phyloP scores from a whole-genome alignment of 2,888 invertebrate genomes.

The Ommatoiulus sabulosus region DNA sequence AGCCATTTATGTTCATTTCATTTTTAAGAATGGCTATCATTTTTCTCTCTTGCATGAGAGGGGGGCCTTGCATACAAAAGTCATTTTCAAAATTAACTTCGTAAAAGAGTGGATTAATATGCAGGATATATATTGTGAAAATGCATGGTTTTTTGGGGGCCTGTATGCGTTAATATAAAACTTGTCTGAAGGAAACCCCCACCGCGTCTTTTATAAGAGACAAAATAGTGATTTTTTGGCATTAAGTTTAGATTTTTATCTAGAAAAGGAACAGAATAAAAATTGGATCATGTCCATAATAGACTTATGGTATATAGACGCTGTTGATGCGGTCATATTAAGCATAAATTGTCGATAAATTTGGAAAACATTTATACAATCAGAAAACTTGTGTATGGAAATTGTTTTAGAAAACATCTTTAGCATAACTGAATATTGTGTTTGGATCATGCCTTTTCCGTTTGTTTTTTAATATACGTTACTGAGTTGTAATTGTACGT shows the following conservation, averaged over 20 bases:
- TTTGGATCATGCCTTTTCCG: too few species aligned
- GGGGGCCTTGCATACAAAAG: background rate
- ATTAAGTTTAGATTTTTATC: background rate
- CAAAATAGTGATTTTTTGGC: background rate
- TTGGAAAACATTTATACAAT: too few species aligned
- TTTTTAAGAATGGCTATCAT: slow-evolving; percentile 17
- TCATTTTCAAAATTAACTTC: slow-evolving; percentile 16
- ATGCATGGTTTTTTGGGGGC: background rate
- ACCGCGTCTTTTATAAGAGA: slow-evolving; percentile 6
- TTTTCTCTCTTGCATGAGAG: background rate
- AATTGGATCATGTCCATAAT: background rate
- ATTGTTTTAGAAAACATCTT: too few species aligned
- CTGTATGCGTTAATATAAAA: background rate
- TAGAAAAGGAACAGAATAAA: background rate
- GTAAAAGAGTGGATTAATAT: slow-evolving; percentile 29
- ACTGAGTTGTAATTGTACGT: too few species aligned
- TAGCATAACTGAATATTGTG: too few species aligned
- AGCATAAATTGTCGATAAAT: background rate
- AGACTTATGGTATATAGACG: background rate
- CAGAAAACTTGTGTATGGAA: too few species aligned
- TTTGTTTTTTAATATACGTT: too few species aligned
- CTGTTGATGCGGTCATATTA: background rate
- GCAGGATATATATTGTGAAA: background rate
- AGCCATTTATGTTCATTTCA: slow-evolving; percentile 4
- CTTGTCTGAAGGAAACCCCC: background rate